These are phyloP conservation scores for Drosophila affinis DNA, from an alignment of 2,888 invertebrate species.

Conservation along the genomic window DNA sequence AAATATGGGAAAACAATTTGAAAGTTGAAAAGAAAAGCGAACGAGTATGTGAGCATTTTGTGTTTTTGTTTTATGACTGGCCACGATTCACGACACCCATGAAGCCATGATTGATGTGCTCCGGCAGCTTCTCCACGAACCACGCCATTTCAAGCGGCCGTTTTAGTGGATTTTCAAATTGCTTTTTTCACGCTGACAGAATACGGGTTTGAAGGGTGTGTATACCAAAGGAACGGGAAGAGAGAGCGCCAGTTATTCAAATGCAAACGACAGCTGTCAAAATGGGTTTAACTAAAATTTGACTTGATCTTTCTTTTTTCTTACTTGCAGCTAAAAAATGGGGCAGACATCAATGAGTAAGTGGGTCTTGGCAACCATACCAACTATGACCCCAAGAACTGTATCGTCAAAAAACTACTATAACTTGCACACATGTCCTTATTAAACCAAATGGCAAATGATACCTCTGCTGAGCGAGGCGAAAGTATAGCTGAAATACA, in stretches of 20 bases:
- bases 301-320: conserved; percentile 44
- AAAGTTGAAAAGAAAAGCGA: conserved; percentile 53
- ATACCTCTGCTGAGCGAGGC: conserved; percentile 40
- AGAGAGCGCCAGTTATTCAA: conserved; percentile 74
- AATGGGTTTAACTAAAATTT: conserved; percentile 66
- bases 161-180: conserved; percentile 76
- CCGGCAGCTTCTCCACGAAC: conserved; percentile 44
- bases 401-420: conserved; percentile 5
- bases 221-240: conserved; percentile 19
- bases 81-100: conserved; percentile 50
- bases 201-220: conserved; percentile 56
- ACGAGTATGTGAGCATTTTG: conserved; percentile 15
- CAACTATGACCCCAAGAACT: too few relatives aligned
- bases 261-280: conserved; percentile 80
- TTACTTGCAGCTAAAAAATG: conserved; percentile 34
- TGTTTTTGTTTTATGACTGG: conserved; percentile 70
- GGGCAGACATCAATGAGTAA: conserved; percentile 52
- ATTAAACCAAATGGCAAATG: conserved; percentile 55
- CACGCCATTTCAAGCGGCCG: background rate
- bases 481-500: conserved; percentile 28
- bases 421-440: conserved; percentile 29
- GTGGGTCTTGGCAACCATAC: conserved; percentile 4
- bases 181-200: conserved; percentile 76
- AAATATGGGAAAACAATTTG: conserved; percentile 78
- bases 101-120: conserved; percentile 69